phyloP scores from a whole-genome alignment of 2,888 invertebrate genomes.

The Pristionchus mayeri region DNA sequence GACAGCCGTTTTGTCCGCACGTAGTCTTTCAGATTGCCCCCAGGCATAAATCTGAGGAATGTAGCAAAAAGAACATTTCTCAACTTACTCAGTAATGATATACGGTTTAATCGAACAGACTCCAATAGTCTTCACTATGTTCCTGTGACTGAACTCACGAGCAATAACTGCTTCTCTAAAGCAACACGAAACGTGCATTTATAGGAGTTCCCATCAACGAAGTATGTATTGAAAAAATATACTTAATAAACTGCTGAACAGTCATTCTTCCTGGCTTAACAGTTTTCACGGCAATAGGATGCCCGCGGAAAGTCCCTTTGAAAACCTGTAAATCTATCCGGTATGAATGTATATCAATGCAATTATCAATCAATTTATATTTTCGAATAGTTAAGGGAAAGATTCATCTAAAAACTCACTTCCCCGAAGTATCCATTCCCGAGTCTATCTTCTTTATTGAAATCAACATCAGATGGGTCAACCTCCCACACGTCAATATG shows the following conservation, averaged over 20 bases:
- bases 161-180: slow-evolving; percentile 9
- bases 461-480: neutral
- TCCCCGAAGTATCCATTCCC: neutral
- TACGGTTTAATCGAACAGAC: neutral
- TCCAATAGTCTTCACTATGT: slow-evolving; percentile 18
- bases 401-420: neutral
- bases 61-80: neutral
- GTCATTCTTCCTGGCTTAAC: neutral
- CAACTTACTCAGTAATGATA: neutral
- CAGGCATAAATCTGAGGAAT: neutral
- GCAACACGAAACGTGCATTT: neutral
- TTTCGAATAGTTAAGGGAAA: too few relatives aligned
- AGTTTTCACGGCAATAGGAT: neutral
- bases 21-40: neutral
- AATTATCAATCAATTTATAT: too few relatives aligned
- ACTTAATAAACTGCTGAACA: neutral
- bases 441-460: neutral
- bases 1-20: neutral
- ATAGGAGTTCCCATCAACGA: neutral
- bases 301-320: neutral
- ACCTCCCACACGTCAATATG: neutral
- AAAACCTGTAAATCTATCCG: too few relatives aligned
- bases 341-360: too few relatives aligned
- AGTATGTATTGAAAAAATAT: neutral
- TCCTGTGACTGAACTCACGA: neutral